phyloP scores from a whole-genome alignment of 1,140 invertebrate genomes.

The Agraylea sexmaculata region DNA sequence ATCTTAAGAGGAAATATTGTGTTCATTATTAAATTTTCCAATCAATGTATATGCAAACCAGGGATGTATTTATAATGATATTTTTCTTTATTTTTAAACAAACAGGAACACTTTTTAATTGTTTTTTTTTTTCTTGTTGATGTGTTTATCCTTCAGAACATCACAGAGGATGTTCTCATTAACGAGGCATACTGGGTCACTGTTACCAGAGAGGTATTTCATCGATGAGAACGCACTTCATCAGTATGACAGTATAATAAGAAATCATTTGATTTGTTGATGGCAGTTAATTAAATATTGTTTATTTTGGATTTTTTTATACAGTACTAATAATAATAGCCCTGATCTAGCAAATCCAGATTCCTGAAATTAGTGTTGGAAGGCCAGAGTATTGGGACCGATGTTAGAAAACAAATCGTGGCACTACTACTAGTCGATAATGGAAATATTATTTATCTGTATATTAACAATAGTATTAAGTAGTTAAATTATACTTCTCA shows the following conservation, averaged over 20 bases:
- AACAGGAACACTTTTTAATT: neutral
- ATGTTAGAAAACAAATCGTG: too few species aligned
- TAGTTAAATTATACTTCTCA: too few species aligned
- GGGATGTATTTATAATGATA: constrained; percentile 4
- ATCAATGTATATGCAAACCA: neutral
- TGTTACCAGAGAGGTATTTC: constrained; percentile 74
- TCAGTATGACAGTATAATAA: constrained; percentile 18
- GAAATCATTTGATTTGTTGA: constrained; percentile 14
- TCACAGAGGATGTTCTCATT: constrained; percentile 86
- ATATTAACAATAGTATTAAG: constrained; percentile 12
- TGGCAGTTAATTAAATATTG: constrained; percentile 21
- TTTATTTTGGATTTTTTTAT: constrained; percentile 18
- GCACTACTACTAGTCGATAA: too few species aligned
- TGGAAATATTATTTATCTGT: constrained; percentile 19
- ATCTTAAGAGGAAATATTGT: neutral
- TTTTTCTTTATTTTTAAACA: neutral
- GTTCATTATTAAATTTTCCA: too few species aligned
- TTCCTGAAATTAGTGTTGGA: too few species aligned
- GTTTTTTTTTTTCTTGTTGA: constrained; percentile 27
- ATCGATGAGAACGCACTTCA: constrained; percentile 16
- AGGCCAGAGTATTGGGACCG: too few species aligned
- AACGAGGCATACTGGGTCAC: constrained; percentile 86
- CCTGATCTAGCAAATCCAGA: constrained; percentile 39
- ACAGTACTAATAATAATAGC: constrained; percentile 15
- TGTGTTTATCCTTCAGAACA: constrained; percentile 61